Evolutionary conservation across 2,797 vertebrate species (phyloP).

Genomic region (Macropodus opercularis): DNA sequence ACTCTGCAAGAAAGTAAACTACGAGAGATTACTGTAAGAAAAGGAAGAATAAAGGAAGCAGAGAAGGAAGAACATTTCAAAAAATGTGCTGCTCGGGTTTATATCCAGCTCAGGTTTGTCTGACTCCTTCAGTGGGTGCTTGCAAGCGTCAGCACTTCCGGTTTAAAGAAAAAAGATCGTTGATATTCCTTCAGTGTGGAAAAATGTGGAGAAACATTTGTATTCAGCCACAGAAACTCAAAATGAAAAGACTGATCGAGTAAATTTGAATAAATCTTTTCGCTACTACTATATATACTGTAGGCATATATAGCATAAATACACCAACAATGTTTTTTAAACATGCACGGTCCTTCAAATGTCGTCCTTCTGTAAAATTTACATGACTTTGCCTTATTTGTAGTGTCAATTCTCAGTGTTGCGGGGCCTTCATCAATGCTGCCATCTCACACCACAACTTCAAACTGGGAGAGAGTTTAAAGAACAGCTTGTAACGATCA

Average conservation of each 20-base stretch:
- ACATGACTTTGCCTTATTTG: constrained; percentile 59
- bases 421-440: constrained; percentile 80
- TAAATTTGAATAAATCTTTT: constrained; percentile 54
- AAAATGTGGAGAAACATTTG: constrained; percentile 25
- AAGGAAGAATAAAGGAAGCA: constrained; percentile 43
- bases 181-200: constrained; percentile 34
- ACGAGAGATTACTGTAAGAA: constrained; percentile 40
- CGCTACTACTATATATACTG: constrained; percentile 73
- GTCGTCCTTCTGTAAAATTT: constrained; percentile 49
- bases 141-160: constrained; percentile 31
- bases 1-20: constrained; percentile 54
- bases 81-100: constrained; percentile 62
- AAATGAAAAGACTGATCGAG: constrained; percentile 44
- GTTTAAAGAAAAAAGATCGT: constrained; percentile 62
- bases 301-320: constrained; percentile 79
- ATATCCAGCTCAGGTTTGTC: constrained; percentile 45
- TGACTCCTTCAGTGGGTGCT: constrained; percentile 54
- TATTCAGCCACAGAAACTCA: constrained; percentile 53
- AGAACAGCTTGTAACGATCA: constrained; percentile 42
- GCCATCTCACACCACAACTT: constrained; percentile 74
- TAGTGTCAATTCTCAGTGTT: constrained; percentile 66
- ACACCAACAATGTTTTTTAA: constrained; percentile 61
- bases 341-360: constrained; percentile 61
- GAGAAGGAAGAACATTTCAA: constrained; percentile 45
- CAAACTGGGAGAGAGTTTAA: constrained; percentile 50